A percentile compares a stretch with the other conserved stretches of the same genome.
Evolutionary conservation across 1,140 invertebrate species (phyloP).

Genomic region (Limonius californicus): DNA sequence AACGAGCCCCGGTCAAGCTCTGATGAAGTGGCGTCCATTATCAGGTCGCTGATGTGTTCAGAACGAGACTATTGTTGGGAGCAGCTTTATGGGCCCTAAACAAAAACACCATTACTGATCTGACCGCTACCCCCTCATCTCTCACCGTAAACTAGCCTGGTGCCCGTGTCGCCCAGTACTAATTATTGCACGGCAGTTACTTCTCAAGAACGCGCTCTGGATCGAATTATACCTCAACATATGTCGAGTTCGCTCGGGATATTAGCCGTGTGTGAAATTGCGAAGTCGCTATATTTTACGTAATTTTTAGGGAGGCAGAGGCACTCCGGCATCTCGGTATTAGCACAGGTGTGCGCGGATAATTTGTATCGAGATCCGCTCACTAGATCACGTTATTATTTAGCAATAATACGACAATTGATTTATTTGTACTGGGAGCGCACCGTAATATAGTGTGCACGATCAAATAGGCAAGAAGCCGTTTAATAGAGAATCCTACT

Average conservation of each 20-base stretch:
- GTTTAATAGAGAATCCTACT: constrained; percentile 39
- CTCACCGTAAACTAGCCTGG: constrained; percentile 4
- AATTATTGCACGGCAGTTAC: constrained; percentile 7
- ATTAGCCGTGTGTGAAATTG: background rate
- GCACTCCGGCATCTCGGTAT: constrained; percentile 16
- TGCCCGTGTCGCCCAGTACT: constrained; percentile 2
- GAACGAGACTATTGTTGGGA: constrained; percentile 31
- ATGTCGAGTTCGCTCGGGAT: background rate
- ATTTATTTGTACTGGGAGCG: constrained; percentile 31
- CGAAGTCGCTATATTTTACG: background rate
- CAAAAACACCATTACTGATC: constrained; percentile 40
- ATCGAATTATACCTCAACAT: background rate
- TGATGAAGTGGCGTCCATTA: constrained; percentile 28
- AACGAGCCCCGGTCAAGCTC: constrained; percentile 16
- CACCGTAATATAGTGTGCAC: constrained; percentile 34
- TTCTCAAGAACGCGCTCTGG: background rate
- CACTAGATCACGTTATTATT: constrained; percentile 30
- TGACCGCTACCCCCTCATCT: constrained; percentile 24
- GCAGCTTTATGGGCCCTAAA: constrained; percentile 39
- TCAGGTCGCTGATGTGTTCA: constrained; percentile 29
- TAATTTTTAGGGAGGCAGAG: background rate
- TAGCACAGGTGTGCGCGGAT: constrained; percentile 23
- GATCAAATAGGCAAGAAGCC: constrained; percentile 37
- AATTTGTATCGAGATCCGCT: constrained; percentile 28
- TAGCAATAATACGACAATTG: constrained; percentile 32